Conservation (phyloP, 2,797 vertebrate genomes). For the Sebastes kiyomatsui region DNA sequence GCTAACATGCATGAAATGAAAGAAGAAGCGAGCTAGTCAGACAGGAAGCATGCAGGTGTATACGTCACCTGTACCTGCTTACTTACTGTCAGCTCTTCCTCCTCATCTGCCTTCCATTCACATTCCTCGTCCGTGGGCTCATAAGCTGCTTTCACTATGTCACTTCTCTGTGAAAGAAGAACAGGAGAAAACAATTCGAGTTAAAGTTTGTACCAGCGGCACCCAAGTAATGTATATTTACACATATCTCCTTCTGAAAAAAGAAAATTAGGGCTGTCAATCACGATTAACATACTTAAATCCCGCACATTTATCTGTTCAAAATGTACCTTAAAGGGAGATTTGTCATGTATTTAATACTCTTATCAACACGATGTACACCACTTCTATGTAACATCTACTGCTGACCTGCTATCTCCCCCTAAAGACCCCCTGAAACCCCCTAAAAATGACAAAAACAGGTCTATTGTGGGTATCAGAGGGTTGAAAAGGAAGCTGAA, state of each 20-base stretch:
- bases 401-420: too few species aligned
- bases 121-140: conserved; percentile 99
- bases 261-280: background rate
- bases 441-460: too few species aligned
- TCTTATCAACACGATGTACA: too few species aligned
- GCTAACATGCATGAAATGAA: background rate
- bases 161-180: conserved; percentile 86
- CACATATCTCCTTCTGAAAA: background rate
- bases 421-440: too few species aligned
- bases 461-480: too few species aligned
- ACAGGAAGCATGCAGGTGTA: conserved; percentile 67
- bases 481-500: too few species aligned
- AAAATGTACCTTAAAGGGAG: too few species aligned
- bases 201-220: background rate
- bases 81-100: conserved; percentile 98
- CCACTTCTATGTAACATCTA: too few species aligned
- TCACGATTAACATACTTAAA: too few species aligned
- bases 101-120: conserved; percentile 95
- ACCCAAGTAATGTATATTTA: too few species aligned
- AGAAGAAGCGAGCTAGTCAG: background rate
- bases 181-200: background rate
- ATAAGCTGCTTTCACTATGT: conserved; percentile 96
- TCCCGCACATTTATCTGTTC: too few species aligned
- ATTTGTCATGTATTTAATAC: too few species aligned
- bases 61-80: conserved; percentile 82